phyloP scores from a whole-genome alignment of 2,888 invertebrate species.

The Amorpha juglandis region DNA sequence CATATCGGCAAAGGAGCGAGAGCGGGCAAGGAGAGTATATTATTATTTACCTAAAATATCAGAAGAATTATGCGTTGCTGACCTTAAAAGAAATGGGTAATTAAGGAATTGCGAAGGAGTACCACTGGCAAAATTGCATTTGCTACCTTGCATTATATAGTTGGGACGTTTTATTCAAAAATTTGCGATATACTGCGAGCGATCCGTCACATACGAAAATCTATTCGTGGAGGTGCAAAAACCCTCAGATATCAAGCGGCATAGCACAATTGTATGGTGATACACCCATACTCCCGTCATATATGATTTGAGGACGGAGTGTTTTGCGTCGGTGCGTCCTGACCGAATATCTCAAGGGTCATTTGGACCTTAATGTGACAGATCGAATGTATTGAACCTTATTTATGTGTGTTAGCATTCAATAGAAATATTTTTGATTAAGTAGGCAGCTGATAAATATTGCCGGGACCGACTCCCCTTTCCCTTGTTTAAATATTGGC shows the following conservation, averaged over 20 bases:
- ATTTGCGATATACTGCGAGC: conserved; percentile 39
- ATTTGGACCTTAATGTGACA: conserved; percentile 71
- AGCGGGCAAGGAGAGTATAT: no score
- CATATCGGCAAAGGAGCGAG: no score
- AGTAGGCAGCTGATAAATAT: neutral
- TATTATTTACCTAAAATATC: no score
- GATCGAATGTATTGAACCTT: conserved; percentile 54
- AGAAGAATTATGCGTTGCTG: no score
- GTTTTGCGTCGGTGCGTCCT: conserved; percentile 63
- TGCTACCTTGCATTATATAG: neutral
- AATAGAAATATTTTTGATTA: neutral
- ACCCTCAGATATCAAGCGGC: conserved; percentile 51
- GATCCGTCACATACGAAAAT: conserved; percentile 25
- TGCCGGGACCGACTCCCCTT: neutral
- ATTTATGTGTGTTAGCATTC: conserved; percentile 18
- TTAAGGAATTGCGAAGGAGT: no score
- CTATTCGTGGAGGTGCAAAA: conserved; percentile 38
- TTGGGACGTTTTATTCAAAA: conserved; percentile 38
- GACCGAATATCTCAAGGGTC: conserved; percentile 68
- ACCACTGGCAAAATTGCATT: no score
- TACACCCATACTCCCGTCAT: conserved; percentile 37
- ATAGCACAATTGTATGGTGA: conserved; percentile 55
- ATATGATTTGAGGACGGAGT: conserved; percentile 42
- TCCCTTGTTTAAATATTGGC: neutral
- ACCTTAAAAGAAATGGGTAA: no score